phyloP scores from a whole-genome alignment of 1,140 invertebrate species.

The Drosophila erecta region DNA sequence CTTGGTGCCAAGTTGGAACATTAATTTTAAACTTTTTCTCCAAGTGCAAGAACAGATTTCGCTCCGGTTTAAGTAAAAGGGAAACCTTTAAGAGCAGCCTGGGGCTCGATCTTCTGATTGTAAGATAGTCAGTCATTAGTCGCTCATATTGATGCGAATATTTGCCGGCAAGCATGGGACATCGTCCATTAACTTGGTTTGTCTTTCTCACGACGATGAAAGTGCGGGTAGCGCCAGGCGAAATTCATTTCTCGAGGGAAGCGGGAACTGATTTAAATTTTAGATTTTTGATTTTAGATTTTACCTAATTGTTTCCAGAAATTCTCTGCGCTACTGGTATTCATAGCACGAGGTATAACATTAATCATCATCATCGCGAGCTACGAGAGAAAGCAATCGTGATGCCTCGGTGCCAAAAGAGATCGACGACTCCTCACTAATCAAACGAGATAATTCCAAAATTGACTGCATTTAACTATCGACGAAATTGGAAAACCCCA shows the following conservation, averaged over 20 bases:
- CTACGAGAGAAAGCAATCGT: slow-evolving; percentile 65
- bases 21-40: too few species aligned
- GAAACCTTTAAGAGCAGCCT: slow-evolving; percentile 34
- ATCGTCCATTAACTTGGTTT: slow-evolving; percentile 42
- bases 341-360: slow-evolving; percentile 37
- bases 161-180: slow-evolving; percentile 39
- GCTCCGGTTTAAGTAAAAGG: slow-evolving; percentile 72
- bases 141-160: slow-evolving; percentile 47
- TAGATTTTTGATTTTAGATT: slow-evolving; percentile 46
- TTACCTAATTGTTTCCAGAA: slow-evolving; percentile 43
- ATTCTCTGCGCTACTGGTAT: slow-evolving; percentile 65
- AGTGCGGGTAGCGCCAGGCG: slow-evolving; percentile 29
- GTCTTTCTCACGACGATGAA: slow-evolving; percentile 65
- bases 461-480: not conserved
- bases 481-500: slow-evolving; percentile 12
- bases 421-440: slow-evolving; percentile 42
- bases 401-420: slow-evolving; percentile 18
- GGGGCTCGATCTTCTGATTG: slow-evolving; percentile 31
- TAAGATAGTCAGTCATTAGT: slow-evolving; percentile 41
- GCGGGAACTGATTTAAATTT: slow-evolving; percentile 68
- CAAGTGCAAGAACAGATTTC: slow-evolving; percentile 45
- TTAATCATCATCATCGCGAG: slow-evolving; percentile 62
- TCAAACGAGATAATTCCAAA: slow-evolving; percentile 17
- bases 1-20: too few species aligned
- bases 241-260: slow-evolving; percentile 34